phyloP scores from a whole-genome alignment of 2,888 invertebrate species.

The Cordilura impudica region DNA sequence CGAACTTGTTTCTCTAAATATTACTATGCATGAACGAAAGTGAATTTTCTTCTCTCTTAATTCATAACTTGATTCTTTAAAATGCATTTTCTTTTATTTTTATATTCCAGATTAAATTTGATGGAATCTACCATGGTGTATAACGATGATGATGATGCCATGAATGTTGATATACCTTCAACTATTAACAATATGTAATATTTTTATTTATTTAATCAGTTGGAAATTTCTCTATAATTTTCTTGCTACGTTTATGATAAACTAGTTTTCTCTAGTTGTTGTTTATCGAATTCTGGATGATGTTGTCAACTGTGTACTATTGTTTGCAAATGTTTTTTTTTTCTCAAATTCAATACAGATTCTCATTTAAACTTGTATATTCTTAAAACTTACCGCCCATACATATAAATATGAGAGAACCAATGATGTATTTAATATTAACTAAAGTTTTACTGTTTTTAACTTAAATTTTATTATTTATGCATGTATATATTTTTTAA shows the following conservation, averaged over 20 bases:
- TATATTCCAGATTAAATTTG: not conserved
- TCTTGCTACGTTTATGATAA: too few relatives aligned
- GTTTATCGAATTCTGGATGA: not conserved
- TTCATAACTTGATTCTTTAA: too few relatives aligned
- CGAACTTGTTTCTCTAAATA: too few relatives aligned
- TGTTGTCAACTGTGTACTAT: not conserved
- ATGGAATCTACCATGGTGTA: not conserved
- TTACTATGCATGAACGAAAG: too few relatives aligned
- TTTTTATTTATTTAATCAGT: not conserved
- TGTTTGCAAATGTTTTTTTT: not conserved
- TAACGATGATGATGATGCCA: not conserved
- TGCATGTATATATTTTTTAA: not conserved
- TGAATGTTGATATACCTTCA: not conserved
- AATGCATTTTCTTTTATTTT: not conserved
- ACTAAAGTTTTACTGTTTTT: too few relatives aligned
- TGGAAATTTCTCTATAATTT: not conserved
- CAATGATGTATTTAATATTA: too few relatives aligned
- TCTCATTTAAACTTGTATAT: not conserved
- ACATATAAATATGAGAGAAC: too few relatives aligned
- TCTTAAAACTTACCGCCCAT: too few relatives aligned
- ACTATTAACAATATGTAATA: constrained; percentile 20
- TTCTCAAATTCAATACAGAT: not conserved
- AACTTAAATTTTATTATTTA: too few relatives aligned
- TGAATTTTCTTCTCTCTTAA: too few relatives aligned
- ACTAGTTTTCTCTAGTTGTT: not conserved